phyloP scores from a whole-genome alignment of 2,888 invertebrate species.

The Argynnis bischoffii region DNA sequence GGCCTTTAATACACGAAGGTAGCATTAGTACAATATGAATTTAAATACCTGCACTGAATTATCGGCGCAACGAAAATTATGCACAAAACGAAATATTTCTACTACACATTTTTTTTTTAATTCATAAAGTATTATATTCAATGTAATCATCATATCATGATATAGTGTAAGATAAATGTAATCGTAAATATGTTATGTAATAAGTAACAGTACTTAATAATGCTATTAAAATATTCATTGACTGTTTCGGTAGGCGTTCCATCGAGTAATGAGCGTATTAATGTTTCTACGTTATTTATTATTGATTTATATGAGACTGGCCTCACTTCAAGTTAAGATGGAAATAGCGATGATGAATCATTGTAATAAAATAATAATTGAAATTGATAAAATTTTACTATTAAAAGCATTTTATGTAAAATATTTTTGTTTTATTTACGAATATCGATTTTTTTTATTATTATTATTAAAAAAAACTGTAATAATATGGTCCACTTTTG shows the following conservation, averaged over 20 bases:
- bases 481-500: too few species aligned
- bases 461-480: too few species aligned
- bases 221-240: conserved; percentile 71
- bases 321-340: neutral
- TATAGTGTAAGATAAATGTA: conserved; percentile 5
- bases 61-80: neutral
- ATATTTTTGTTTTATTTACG: too few species aligned
- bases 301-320: conserved; percentile 59
- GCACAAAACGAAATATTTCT: neutral
- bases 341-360: neutral
- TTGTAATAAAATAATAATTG: neutral
- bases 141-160: neutral
- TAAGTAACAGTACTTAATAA: conserved; percentile 62
- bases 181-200: conserved; percentile 26
- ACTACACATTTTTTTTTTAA: neutral
- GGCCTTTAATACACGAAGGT: conserved; percentile 2
- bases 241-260: conserved; percentile 70
- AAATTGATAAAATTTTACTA: too few species aligned
- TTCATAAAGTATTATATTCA: neutral
- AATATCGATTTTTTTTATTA: too few species aligned
- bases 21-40: conserved; percentile 28
- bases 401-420: too few species aligned
- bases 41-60: conserved; percentile 23
- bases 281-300: conserved; percentile 59
- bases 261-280: conserved; percentile 71